Evolutionary conservation across 2,113 vertebrate species (phyloP), one percentile per base, ranked within the genome.

Genomic region (Naja naja): DNA sequence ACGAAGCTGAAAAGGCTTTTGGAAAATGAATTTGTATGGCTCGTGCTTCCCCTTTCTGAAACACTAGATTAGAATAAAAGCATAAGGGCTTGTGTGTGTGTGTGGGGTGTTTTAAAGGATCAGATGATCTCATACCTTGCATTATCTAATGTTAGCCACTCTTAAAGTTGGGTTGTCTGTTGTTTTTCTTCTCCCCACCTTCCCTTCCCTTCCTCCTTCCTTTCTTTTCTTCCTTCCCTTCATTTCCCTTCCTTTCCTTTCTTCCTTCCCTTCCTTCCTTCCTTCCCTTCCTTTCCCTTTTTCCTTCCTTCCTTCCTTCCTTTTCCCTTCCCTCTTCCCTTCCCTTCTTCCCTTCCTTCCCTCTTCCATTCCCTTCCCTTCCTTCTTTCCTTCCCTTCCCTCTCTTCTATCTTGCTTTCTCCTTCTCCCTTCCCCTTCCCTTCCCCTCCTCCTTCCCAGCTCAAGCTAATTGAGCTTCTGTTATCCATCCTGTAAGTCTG

Each of bases 331-430:
- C 12, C 9, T 12, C 55, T n/a, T 25, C 5, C 20, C 55, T 23
- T 23, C 22, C 7, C 22, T 23, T 23, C 6, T 56, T 22, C 20
- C 55, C 54, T 55, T 4, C 49, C 54, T 1, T 56, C 18, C 53
- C 54, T 55, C 54, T 4, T 55, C 25, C 22, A 0, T 0, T 23
- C 8, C 55, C 22, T 0, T 58, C 7, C 23, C 8, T 3, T 23
- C 0, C 25, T 3, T 45, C 45, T 4, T 45, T 45, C 45, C 45
- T n/a, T n/a, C 45, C 45, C 45, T 58, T 23, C 23, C n/a, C n/a
- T n/a, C n/a, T n/a, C n/a, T n/a, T n/a, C n/a, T n/a, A n/a, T n/a
- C n/a, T n/a, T n/a, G n/a, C n/a, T n/a, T n/a, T n/a, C 8, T 6
- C 6, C 55, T 23, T 9, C 25, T 8, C 23, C 56, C 23, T 27